Evolutionary conservation across 2,888 invertebrate genomes (phyloP).

Genomic region (Papilio gigon): DNA sequence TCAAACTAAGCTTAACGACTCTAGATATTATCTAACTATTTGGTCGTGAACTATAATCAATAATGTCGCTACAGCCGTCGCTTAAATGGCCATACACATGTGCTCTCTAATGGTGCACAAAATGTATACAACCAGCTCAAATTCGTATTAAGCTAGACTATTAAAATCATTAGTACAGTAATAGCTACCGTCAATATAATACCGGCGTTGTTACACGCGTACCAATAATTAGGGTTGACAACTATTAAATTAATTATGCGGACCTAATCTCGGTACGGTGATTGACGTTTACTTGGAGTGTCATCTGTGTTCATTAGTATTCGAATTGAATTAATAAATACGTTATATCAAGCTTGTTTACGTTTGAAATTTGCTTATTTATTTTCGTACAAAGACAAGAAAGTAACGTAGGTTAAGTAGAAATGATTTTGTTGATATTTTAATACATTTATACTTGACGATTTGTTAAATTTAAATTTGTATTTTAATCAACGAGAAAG

Average conservation of each 20-base stretch:
- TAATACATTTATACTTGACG: background rate
- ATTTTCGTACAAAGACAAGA: background rate
- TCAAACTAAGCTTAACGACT: constrained; percentile 2
- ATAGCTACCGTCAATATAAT: constrained; percentile 42
- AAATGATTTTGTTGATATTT: too few species aligned
- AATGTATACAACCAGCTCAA: constrained; percentile 45
- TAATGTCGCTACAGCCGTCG: constrained; percentile 34
- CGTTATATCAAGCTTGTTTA: background rate
- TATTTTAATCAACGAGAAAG: background rate
- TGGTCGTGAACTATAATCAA: constrained; percentile 38
- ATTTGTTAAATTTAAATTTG: background rate
- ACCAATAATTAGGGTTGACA: constrained; percentile 41
- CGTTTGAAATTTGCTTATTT: background rate
- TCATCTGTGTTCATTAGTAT: constrained; percentile 5
- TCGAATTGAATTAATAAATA: background rate
- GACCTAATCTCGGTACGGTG: constrained; percentile 1
- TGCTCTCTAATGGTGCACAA: constrained; percentile 49
- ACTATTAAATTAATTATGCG: constrained; percentile 24
- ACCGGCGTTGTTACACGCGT: constrained; percentile 41
- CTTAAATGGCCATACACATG: constrained; percentile 46
- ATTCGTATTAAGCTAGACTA: constrained; percentile 42
- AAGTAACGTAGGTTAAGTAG: too few species aligned
- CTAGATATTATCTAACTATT: constrained; percentile 37
- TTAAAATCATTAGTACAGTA: constrained; percentile 47
- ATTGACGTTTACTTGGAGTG: background rate